Conservation (phyloP, 2,113 vertebrate species). For the Neolamprologus cancellatus region DNA sequence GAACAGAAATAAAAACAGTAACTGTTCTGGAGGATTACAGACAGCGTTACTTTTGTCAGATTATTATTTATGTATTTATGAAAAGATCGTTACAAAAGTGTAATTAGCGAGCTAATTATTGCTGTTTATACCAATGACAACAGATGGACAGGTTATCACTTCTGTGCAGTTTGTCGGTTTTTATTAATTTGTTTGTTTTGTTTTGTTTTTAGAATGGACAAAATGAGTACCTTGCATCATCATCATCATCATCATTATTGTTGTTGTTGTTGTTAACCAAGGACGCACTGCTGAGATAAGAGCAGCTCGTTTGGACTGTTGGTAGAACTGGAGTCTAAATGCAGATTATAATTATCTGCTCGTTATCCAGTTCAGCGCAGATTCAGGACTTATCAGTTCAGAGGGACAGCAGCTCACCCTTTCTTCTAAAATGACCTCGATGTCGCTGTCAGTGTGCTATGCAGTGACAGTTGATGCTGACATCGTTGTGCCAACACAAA, state of each 20-base stretch:
- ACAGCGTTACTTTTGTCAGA: not conserved
- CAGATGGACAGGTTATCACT: not conserved
- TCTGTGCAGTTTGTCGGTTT: not conserved
- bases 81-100: not conserved
- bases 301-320: not conserved
- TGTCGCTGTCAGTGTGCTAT: not conserved
- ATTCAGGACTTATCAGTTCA: slow-evolving; percentile 36
- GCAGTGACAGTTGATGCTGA: not conserved
- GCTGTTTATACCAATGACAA: not conserved
- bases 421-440: not conserved
- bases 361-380: not conserved
- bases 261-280: not conserved
- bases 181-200: not conserved
- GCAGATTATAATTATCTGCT: slow-evolving; percentile 4
- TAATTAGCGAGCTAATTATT: not conserved
- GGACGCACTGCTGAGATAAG: not conserved
- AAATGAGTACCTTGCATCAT: not conserved
- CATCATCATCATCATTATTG: fast-evolving
- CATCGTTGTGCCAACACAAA: not conserved
- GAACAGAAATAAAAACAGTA: not conserved
- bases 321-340: not conserved
- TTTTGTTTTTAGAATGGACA: not conserved
- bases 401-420: not conserved
- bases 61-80: not conserved
- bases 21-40: not conserved